Conservation (phyloP, 2,888 invertebrate genomes). For the Cinara cedri region DNA sequence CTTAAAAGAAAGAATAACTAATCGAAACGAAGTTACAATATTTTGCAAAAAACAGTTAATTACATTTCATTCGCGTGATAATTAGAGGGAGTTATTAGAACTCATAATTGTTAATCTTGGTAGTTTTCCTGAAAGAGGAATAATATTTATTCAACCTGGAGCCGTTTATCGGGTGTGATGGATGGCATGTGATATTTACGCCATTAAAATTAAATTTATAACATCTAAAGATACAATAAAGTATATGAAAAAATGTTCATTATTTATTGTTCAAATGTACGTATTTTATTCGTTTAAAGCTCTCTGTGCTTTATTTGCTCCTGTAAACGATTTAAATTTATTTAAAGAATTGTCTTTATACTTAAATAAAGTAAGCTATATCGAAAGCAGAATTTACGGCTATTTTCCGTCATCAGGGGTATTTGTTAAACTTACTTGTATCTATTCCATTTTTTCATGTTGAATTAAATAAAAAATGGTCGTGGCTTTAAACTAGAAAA, state of each 20-base stretch:
- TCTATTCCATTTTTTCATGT: conserved; percentile 58
- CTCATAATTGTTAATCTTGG: conserved; percentile 16
- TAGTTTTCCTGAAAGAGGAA: conserved; percentile 63
- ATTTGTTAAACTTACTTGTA: conserved; percentile 58
- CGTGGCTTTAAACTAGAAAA: neutral
- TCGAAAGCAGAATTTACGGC: conserved; percentile 46
- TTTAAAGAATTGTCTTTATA: conserved; percentile 41
- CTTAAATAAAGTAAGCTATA: conserved; percentile 46
- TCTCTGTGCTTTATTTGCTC: conserved; percentile 42
- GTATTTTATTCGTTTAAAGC: conserved; percentile 55
- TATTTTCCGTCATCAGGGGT: conserved; percentile 58
- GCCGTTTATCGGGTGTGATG: conserved; percentile 60
- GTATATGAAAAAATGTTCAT: conserved; percentile 57
- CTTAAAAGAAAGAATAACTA: neutral
- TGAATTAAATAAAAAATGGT: conserved; percentile 21
- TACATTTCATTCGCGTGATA: conserved; percentile 27
- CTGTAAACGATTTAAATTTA: conserved; percentile 55
- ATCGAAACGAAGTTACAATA: neutral
- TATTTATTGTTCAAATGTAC: conserved; percentile 56
- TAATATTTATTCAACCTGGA: conserved; percentile 60
- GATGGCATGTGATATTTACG: conserved; percentile 60
- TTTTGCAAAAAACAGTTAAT: conserved; percentile 31
- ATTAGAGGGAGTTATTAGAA: conserved; percentile 48
- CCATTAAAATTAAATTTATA: conserved; percentile 60
- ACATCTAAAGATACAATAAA: conserved; percentile 58